phyloP scores from a whole-genome alignment of 2,888 invertebrate genomes.

The Torymus texanus region DNA sequence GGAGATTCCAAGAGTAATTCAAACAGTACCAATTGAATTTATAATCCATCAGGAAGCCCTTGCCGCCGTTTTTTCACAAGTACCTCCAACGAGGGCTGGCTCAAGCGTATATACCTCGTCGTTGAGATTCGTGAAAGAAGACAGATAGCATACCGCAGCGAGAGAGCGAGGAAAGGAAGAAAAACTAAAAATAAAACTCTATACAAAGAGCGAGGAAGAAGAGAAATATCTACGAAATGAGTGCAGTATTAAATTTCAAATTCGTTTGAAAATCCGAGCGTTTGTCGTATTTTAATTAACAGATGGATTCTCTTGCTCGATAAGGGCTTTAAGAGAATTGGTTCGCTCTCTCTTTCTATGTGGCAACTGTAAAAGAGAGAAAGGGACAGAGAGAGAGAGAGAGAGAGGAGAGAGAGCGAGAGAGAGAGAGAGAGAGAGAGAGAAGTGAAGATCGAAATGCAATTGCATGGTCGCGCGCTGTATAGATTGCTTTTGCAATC shows the following conservation, averaged over 20 bases:
- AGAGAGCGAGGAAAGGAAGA: neutral
- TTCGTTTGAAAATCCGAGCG: constrained; percentile 48
- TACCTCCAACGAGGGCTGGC: constrained; percentile 28
- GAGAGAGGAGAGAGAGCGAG: neutral
- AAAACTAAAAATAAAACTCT: constrained; percentile 15
- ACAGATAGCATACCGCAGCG: constrained; percentile 10
- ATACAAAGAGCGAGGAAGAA: neutral
- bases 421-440: constrained; percentile 12
- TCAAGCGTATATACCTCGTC: neutral
- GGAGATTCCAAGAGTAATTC: constrained; percentile 39
- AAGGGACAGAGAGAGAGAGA: constrained; percentile 25
- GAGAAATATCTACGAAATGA: constrained; percentile 31
- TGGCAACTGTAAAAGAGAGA: neutral
- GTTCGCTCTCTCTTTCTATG: constrained; percentile 11
- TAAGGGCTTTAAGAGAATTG: constrained; percentile 55
- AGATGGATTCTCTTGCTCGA: constrained; percentile 54
- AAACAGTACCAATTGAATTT: constrained; percentile 52
- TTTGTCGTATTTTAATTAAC: constrained; percentile 58
- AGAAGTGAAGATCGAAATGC: constrained; percentile 52
- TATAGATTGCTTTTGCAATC: constrained; percentile 55
- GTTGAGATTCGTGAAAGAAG: constrained; percentile 21
- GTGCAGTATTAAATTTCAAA: constrained; percentile 51
- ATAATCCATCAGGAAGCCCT: constrained; percentile 54
- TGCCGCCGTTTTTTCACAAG: constrained; percentile 48
- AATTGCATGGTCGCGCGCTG: constrained; percentile 43